These are phyloP conservation scores for Hydropsyche tenuis DNA, from an alignment of 1,140 invertebrate genomes.

Conservation along the genomic window DNA sequence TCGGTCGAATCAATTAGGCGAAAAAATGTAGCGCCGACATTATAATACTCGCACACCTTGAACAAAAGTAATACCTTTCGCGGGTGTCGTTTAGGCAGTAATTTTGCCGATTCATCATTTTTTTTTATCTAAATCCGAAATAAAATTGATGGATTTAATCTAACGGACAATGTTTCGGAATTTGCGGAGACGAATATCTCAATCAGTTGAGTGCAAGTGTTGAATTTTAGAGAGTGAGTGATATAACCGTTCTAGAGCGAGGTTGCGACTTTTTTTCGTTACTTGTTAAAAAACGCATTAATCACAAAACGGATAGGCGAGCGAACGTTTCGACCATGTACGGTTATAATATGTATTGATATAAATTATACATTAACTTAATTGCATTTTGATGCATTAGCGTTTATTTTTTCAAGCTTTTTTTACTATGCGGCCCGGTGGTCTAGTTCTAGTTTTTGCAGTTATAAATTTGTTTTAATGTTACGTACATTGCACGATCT, in stretches of 20 bases:
- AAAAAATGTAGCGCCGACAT: conserved; percentile 20
- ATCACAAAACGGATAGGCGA: conserved; percentile 15
- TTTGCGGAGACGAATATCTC: no score
- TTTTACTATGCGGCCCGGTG: not conserved
- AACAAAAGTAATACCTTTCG: not conserved
- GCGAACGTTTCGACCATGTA: conserved; percentile 7
- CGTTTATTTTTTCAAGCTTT: not conserved
- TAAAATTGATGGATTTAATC: no score
- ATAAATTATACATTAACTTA: no score
- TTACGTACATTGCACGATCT: no score
- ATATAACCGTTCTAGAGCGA: conserved; percentile 18
- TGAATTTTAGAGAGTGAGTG: not conserved
- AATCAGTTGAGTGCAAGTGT: no score
- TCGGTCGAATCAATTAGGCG: conserved; percentile 17
- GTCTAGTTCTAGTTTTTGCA: no score
- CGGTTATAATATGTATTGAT: not conserved
- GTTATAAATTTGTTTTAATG: no score
- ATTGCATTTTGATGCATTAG: not conserved
- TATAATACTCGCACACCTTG: conserved; percentile 12
- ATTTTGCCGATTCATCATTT: no score
- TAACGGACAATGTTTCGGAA: no score
- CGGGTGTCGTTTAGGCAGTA: no score
- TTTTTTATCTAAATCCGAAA: no score
- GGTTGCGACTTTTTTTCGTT: not conserved
- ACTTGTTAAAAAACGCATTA: conserved; percentile 22